Evolutionary conservation across 1,140 invertebrate species (phyloP).

Genomic region (Galleria mellonella): DNA sequence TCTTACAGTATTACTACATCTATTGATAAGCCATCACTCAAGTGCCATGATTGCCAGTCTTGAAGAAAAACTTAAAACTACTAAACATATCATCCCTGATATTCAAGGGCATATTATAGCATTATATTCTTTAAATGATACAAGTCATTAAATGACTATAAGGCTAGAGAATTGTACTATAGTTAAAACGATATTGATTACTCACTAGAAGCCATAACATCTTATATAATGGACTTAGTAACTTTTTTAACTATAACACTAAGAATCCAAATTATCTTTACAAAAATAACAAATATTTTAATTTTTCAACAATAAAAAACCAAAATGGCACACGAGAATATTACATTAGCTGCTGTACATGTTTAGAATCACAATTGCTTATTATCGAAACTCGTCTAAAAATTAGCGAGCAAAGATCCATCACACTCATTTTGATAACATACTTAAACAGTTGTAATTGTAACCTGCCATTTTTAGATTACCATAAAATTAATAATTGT

Average conservation of each 20-base stretch:
- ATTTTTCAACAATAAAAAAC: slow-evolving; percentile 28
- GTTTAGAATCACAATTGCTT: too few species aligned
- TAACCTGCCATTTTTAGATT: too few species aligned
- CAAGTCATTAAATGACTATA: slow-evolving; percentile 30
- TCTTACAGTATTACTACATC: slow-evolving; percentile 8
- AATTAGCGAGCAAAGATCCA: too few species aligned
- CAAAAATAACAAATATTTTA: slow-evolving; percentile 32
- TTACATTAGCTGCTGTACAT: slow-evolving; percentile 3
- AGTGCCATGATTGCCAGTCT: slow-evolving; percentile 37
- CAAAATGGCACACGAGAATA: slow-evolving; percentile 52
- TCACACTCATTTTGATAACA: too few species aligned
- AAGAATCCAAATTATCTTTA: slow-evolving; percentile 19
- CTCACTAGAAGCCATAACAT: slow-evolving; percentile 28
- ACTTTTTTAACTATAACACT: slow-evolving; percentile 12
- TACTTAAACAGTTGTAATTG: too few species aligned
- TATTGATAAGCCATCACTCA: slow-evolving; percentile 19
- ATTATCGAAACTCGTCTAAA: too few species aligned
- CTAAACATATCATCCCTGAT: slow-evolving; percentile 14
- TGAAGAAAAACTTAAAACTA: slow-evolving; percentile 32
- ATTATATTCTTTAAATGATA: not conserved
- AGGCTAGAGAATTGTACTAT: slow-evolving; percentile 66
- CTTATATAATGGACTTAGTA: slow-evolving; percentile 32
- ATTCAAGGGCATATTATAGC: slow-evolving; percentile 10
- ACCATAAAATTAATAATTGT: too few species aligned
- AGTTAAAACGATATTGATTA: slow-evolving; percentile 34